Conservation (phyloP, 2,888 invertebrate species). For the Leptopterna dolabrata region DNA sequence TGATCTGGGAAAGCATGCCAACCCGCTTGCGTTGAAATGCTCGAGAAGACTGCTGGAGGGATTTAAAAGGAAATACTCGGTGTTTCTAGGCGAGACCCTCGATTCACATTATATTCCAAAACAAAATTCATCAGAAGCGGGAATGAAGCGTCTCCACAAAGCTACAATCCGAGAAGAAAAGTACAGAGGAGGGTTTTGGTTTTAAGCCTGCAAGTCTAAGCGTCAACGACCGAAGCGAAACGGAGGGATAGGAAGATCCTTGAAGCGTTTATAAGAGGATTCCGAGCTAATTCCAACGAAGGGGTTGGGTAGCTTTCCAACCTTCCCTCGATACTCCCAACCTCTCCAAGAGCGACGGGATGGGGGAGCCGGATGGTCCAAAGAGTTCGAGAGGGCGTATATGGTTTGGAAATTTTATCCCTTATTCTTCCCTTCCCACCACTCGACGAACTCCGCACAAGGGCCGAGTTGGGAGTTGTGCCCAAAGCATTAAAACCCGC, state of each 20-base stretch:
- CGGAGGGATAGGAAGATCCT: constrained; percentile 32
- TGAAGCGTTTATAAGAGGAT: constrained; percentile 52
- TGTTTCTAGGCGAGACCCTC: too few relatives aligned
- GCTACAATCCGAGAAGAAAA: constrained; percentile 27
- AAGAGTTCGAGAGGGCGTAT: constrained; percentile 1
- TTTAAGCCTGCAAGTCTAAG: constrained; percentile 37
- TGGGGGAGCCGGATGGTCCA: not conserved
- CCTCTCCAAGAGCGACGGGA: not conserved
- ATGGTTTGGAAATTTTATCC: constrained; percentile 46
- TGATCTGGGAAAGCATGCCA: too few relatives aligned
- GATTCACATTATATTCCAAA: too few relatives aligned
- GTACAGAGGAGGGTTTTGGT: not conserved
- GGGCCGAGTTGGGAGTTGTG: constrained; percentile 42
- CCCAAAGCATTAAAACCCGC: constrained; percentile 35
- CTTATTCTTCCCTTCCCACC: not conserved
- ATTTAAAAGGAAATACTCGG: too few relatives aligned
- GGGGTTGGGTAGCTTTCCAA: not conserved
- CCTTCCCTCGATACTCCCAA: not conserved
- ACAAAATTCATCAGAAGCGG: not conserved
- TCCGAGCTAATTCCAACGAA: constrained; percentile 42
- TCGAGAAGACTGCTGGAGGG: too few relatives aligned
- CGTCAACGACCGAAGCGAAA: constrained; percentile 34
- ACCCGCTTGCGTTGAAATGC: too few relatives aligned
- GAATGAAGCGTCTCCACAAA: not conserved
- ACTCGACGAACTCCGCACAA: not conserved